Base-by-base conservation (phyloP, 2,888 invertebrate species). In the Limnephilus lunatus region DNA sequence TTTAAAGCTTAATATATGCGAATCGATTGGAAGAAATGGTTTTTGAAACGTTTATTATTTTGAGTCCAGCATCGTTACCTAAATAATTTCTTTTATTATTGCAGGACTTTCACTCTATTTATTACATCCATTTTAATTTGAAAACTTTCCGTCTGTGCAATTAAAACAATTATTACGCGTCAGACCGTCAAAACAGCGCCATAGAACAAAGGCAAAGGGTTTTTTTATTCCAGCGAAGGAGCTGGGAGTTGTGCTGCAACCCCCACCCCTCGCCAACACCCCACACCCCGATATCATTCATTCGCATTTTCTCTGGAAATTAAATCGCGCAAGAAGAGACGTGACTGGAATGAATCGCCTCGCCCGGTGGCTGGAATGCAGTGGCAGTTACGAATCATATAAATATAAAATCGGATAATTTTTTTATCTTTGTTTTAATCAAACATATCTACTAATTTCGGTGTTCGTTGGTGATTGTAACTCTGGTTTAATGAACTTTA, bases 271-370 rank as follows among this genome's bases (percentile, higher is more conserved):
- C 53, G 19, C 19, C 19, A 15, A 19, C 25, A 19, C 19, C 31
- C 82, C 31, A 82, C 32, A 32, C 39, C 81, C 90, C 92, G 90
- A 86, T 92, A 91, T 92, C 89, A 92, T 89, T 89, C 91, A 81
- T 92, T 91, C 89, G 93, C 92, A 91, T 94, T 93, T 93, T 94
- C 93, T 93, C 94, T 94, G 94, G 93, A 94, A 94, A 94, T 94
- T 94, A 93, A 93, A 93, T 93, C 93, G 93, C 93, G 91, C 92
- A 92, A 93, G 93, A 87, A 92, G 91, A 30, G 92, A 93, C 93
- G 93, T 93, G 93, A 92, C 92, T 91, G 86, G 93, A 92, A 93
- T 93, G 91, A 89, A 82, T 90, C 89, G 92, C 91, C 68, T 81
- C 89, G 91, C 91, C 92, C 89, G 44, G 92, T 87, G 68, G 86